Evolutionary conservation across 2,888 invertebrate genomes (phyloP).

Genomic region (Agrochola lychnidis): DNA sequence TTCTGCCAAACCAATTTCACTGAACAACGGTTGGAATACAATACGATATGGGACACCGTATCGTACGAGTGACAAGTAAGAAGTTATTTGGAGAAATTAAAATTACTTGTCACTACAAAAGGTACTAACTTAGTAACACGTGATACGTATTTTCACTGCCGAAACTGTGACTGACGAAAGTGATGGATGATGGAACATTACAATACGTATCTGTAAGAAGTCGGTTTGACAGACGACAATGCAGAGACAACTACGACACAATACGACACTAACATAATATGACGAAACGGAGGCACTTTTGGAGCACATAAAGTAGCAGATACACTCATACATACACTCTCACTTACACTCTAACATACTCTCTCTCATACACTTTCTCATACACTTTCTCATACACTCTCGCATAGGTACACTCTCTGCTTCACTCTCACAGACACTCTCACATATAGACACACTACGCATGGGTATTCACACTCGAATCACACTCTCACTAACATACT

Average conservation of each 20-base stretch:
- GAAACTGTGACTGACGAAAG: background rate
- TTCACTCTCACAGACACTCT: too few relatives aligned
- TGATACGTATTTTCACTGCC: background rate
- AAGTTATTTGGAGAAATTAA: background rate
- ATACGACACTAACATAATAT: too few relatives aligned
- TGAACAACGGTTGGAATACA: background rate
- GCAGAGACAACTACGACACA: background rate
- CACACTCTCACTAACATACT: too few relatives aligned
- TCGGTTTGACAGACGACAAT: background rate
- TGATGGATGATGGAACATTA: background rate
- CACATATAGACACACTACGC: too few relatives aligned
- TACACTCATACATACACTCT: too few relatives aligned
- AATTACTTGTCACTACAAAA: background rate
- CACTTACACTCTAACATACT: too few relatives aligned
- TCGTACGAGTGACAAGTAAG: background rate
- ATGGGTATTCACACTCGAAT: too few relatives aligned
- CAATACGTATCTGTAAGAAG: background rate
- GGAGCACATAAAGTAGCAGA: too few relatives aligned
- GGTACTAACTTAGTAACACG: background rate
- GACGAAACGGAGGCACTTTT: too few relatives aligned
- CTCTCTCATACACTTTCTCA: too few relatives aligned
- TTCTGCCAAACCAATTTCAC: background rate
- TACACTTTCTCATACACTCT: too few relatives aligned
- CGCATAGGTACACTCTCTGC: too few relatives aligned
- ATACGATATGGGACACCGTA: background rate